These are phyloP conservation scores for Lepilemur ruficaudatus DNA, from an alignment of 2,797 vertebrate genomes.

Conservation along the genomic window DNA sequence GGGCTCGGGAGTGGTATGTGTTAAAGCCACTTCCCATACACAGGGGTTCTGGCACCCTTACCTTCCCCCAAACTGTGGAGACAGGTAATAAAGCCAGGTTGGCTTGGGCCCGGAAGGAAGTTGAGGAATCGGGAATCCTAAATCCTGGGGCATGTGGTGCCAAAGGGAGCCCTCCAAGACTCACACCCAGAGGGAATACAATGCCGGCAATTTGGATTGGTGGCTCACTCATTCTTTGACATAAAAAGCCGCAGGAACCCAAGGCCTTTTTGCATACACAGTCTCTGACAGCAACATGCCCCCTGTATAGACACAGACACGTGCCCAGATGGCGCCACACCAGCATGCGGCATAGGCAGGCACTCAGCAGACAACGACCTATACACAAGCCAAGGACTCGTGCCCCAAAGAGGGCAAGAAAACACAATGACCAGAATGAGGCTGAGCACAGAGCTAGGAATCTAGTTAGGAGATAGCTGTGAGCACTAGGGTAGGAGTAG, in stretches of 20 bases:
- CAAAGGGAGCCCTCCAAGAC: not conserved
- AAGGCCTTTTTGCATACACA: not conserved
- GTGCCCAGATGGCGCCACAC: not conserved
- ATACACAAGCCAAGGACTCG: not conserved
- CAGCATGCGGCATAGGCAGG: not conserved
- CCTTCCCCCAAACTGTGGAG: not conserved
- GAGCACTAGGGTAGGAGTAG: not conserved
- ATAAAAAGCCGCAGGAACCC: not conserved
- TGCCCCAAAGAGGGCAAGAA: not conserved
- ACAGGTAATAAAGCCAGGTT: not conserved
- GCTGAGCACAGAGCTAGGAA: not conserved
- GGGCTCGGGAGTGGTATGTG: slow-evolving; percentile 27
- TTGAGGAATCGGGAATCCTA: not conserved
- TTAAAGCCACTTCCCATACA: slow-evolving; percentile 68
- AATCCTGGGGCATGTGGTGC: rapidly evolving
- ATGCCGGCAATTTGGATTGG: rapidly evolving
- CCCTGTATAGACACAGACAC: not conserved
- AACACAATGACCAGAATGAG: not conserved
- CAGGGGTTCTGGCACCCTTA: not conserved
- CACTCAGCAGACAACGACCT: not conserved
- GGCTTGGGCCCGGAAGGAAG: not conserved
- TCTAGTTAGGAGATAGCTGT: not conserved
- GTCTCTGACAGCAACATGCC: not conserved
- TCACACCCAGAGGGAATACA: not conserved
- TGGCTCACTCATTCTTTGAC: not conserved